Evolutionary conservation across 2,888 invertebrate genomes (phyloP).

Genomic region (Tetragonula carbonaria): DNA sequence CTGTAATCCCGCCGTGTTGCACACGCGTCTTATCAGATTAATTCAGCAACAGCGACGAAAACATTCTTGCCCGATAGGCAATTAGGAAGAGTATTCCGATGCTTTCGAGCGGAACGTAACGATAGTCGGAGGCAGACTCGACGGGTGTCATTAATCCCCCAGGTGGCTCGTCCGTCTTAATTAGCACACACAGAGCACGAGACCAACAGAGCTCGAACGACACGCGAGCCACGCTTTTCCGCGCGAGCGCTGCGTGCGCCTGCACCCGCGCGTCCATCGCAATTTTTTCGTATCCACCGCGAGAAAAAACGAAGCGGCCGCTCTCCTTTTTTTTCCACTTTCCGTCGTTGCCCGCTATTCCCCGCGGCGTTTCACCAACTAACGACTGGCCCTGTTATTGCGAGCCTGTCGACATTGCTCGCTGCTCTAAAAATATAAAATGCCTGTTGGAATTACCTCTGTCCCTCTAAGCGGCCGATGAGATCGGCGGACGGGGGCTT

Average conservation of each 20-base stretch:
- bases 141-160: constrained; percentile 72
- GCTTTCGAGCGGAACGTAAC: constrained; percentile 56
- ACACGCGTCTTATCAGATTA: constrained; percentile 31
- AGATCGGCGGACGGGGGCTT: too few relatives aligned
- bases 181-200: constrained; percentile 62
- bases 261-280: constrained; percentile 7
- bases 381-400: constrained; percentile 67
- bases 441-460: constrained; percentile 17
- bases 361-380: constrained; percentile 59
- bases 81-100: constrained; percentile 62
- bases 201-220: constrained; percentile 20
- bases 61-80: constrained; percentile 53
- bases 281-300: constrained; percentile 16
- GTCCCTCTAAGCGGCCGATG: neutral
- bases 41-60: constrained; percentile 39
- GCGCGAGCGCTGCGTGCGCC: constrained; percentile 3
- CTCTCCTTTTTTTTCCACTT: neutral
- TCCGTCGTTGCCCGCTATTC: constrained; percentile 27
- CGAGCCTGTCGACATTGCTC: constrained; percentile 17
- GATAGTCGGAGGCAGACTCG: constrained; percentile 50
- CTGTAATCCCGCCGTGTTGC: neutral
- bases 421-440: constrained; percentile 39
- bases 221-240: constrained; percentile 53
- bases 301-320: neutral
- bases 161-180: constrained; percentile 73